Evolutionary conservation across 1,140 invertebrate species (phyloP), one percentile per base, ranked within the genome.

Genomic region (Drosophila repletoides): DNA sequence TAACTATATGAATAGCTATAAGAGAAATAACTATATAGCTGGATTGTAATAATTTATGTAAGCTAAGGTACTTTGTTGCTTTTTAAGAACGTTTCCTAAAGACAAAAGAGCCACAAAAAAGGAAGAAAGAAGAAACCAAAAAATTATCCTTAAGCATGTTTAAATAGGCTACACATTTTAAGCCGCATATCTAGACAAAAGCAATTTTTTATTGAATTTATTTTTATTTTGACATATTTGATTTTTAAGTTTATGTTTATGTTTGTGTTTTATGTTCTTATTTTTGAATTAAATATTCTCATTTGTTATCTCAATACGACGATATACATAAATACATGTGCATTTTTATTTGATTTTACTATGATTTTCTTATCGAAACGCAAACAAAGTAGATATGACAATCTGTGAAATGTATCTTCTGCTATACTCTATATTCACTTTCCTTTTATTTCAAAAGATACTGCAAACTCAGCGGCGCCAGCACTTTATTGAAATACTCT

Each of bases 401-500:
- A 84, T 84, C 80, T 68, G 71, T 87, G 55, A 72, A 83, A 46
- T 58, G 41, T 67, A 83, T 68, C 31, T 59, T 55, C 21, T 64
- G 58, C 53, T 46, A 59, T 52, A 75, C 66, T 19, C 52, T 26
- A 22, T 48, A 29, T 29, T 68, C 56, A 48, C 43, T 63, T 63
- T 49, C n/a, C 26, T 46, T 29, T 60, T 12, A 60, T 84, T 84
- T 83, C 36, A 29, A 55, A 55, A 55, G 21, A 71, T 67, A 75
- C 56, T 67, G 58, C 52, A 80, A 69, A 56, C 72, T 83, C 69
- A 70, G 55, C 52, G 64, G 58, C 65, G 59, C 49, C 60, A 71
- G 40, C 69, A 80, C 71, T 72, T 84, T 75, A 74, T 84, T 84
- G 71, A 41, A 86, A 89, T 72, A 89, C 88, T 89, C 88, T 89